Conservation (phyloP, 2,797 vertebrate species). For the Epinephelus awoara region DNA sequence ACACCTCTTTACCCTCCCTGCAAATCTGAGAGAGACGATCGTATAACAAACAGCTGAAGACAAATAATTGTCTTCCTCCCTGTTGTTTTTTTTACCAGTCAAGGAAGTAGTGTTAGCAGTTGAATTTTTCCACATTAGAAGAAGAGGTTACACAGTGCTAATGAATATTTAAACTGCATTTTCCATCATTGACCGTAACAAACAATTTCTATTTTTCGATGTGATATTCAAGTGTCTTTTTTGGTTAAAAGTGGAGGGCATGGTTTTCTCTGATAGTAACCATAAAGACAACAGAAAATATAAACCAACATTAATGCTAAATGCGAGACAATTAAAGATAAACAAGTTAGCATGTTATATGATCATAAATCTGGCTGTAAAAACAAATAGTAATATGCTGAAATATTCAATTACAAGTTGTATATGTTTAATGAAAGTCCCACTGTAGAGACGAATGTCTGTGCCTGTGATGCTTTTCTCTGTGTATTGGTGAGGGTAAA, state of each 20-base stretch:
- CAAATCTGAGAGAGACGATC: constrained; percentile 75
- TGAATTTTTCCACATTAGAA: constrained; percentile 42
- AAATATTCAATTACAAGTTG: neutral
- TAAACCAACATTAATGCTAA: neutral
- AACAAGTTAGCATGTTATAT: neutral
- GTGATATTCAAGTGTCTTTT: constrained; percentile 13
- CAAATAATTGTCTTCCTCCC: neutral
- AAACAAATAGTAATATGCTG: neutral
- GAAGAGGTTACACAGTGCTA: constrained; percentile 48
- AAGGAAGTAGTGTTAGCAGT: constrained; percentile 29
- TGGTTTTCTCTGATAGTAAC: constrained; percentile 7
- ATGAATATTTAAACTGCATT: constrained; percentile 23
- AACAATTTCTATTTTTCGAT: constrained; percentile 29
- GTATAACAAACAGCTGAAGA: constrained; percentile 76
- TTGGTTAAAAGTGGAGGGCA: constrained; percentile 18
- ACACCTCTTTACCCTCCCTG: constrained; percentile 44
- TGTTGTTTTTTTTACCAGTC: constrained; percentile 18
- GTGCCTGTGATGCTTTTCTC: neutral
- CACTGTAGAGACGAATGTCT: neutral
- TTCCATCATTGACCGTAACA: constrained; percentile 22
- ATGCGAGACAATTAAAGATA: neutral
- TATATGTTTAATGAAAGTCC: neutral
- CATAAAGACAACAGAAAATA: neutral
- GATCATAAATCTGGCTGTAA: neutral
- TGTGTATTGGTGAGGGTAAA: too few relatives aligned